Evolutionary conservation across 2,888 invertebrate species (phyloP).

Genomic region (Drosophila conformis): DNA sequence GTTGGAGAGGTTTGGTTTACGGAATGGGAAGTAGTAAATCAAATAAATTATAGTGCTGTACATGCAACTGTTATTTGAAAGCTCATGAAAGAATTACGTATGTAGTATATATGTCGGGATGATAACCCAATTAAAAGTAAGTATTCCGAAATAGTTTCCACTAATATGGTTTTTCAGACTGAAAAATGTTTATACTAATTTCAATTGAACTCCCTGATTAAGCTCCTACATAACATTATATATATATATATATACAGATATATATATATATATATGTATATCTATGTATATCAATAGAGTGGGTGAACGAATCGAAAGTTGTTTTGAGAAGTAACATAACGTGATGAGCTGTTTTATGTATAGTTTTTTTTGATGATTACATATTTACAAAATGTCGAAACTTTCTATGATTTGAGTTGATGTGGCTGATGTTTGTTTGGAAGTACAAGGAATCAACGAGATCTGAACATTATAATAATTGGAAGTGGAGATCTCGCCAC

Average conservation of each 20-base stretch:
- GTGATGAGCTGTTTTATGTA: constrained; percentile 8
- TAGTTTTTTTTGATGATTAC: constrained; percentile 2
- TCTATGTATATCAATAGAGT: background rate
- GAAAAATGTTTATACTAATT: constrained; percentile 1
- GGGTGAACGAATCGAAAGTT: constrained; percentile 3
- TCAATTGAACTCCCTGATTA: constrained; percentile 6
- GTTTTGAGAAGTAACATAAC: constrained; percentile 1
- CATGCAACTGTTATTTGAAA: constrained; percentile 65
- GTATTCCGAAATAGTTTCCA: constrained; percentile 5
- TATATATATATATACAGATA: background rate
- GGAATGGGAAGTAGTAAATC: constrained; percentile 24
- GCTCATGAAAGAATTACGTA: constrained; percentile 52
- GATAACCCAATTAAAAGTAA: constrained; percentile 33
- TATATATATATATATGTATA: background rate
- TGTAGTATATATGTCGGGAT: constrained; percentile 32
- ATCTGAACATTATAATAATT: background rate
- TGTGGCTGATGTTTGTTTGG: constrained; percentile 5
- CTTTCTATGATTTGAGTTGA: constrained; percentile 13
- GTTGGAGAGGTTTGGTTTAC: background rate
- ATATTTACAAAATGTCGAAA: constrained; percentile 13
- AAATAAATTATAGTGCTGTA: constrained; percentile 64
- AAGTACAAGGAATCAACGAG: constrained; percentile 7
- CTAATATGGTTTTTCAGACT: constrained; percentile 9
- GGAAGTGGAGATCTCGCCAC: background rate
- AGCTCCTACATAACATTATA: constrained; percentile 3